These are phyloP conservation scores for Drosophila helvetica DNA, from an alignment of 2,888 invertebrate species.

Conservation along the genomic window DNA sequence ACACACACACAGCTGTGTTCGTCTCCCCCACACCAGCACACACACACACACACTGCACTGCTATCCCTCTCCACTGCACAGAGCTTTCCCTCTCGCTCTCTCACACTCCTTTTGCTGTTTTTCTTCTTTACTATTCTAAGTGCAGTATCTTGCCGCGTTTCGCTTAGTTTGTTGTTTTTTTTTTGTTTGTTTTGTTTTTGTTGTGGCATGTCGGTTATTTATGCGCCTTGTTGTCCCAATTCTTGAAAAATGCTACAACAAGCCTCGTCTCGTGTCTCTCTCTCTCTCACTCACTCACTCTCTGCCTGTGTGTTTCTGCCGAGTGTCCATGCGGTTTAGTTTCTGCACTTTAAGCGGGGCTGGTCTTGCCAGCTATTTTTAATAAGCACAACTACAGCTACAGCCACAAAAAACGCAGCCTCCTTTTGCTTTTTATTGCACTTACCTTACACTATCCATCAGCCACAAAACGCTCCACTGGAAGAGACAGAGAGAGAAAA, in stretches of 20 bases:
- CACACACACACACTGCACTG: neutral
- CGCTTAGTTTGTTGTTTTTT: constrained; percentile 34
- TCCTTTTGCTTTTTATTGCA: constrained; percentile 14
- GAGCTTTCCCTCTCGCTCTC: constrained; percentile 38
- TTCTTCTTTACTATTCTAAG: constrained; percentile 75
- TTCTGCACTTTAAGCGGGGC: constrained; percentile 34
- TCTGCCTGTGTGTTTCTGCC: neutral
- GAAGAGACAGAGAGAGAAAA: constrained; percentile 10
- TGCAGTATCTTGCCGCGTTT: constrained; percentile 60
- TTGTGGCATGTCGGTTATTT: constrained; percentile 75
- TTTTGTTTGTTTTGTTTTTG: constrained; percentile 14
- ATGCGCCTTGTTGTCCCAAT: constrained; percentile 78
- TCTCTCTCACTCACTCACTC: constrained; percentile 14
- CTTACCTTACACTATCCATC: constrained; percentile 61
- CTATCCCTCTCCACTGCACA: neutral
- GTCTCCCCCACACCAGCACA: neutral
- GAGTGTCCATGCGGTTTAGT: constrained; percentile 50
- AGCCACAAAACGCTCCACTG: constrained; percentile 48
- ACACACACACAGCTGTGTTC: neutral
- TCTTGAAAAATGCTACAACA: constrained; percentile 64
- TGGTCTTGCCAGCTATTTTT: constrained; percentile 49
- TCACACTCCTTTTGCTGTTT: constrained; percentile 12
- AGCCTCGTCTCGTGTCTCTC: constrained; percentile 33
- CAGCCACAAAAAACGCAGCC: constrained; percentile 10
- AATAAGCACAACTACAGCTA: constrained; percentile 57